A percentile compares a stretch with the other conserved stretches of the same genome.
phyloP scores from a whole-genome alignment of 2,797 vertebrate species.

The Brotula barbata region DNA sequence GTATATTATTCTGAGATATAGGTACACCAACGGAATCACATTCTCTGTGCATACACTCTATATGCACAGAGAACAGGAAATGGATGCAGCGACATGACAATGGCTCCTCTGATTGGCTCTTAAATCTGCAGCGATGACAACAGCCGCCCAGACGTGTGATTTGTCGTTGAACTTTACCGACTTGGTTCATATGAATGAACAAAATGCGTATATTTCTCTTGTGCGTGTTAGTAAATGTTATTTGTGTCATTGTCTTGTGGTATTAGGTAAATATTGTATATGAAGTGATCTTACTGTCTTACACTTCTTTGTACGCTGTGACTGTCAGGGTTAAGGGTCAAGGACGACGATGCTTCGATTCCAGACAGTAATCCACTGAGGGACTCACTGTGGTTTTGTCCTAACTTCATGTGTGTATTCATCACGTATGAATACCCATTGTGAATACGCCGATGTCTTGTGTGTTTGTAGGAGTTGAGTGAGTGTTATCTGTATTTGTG shows the following conservation, averaged over 20 bases:
- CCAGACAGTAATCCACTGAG: constrained; percentile 13
- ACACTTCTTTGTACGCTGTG: constrained; percentile 4
- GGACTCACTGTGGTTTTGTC: constrained; percentile 23
- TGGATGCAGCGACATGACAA: constrained; percentile 18
- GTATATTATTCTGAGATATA: too few relatives aligned
- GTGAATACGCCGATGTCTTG: too few relatives aligned
- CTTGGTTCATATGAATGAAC: constrained; percentile 1
- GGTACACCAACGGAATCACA: too few relatives aligned
- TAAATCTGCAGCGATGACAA: constrained; percentile 42
- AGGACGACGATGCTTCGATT: constrained; percentile 14
- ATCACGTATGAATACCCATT: not conserved
- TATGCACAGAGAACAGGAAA: too few relatives aligned
- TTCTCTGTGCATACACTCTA: too few relatives aligned
- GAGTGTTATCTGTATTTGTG: constrained; percentile 6
- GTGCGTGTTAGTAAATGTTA: constrained; percentile 10
- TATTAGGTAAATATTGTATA: not conserved
- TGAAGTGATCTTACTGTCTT: constrained; percentile 4
- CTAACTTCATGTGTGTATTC: constrained; percentile 11
- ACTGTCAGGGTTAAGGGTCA: constrained; percentile 24
- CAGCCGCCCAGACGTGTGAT: constrained; percentile 23
- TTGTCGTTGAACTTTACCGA: constrained; percentile 8
- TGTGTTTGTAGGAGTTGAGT: constrained; percentile 8
- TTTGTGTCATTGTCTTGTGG: constrained; percentile 23
- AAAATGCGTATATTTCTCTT: not conserved
- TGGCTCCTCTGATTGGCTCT: constrained; percentile 29